Percentiles rank a stretch among this genome's conserved stretches.
These are phyloP conservation scores for Campaea margaritaria DNA, from an alignment of 2,888 invertebrate species.

Conservation along the genomic window DNA sequence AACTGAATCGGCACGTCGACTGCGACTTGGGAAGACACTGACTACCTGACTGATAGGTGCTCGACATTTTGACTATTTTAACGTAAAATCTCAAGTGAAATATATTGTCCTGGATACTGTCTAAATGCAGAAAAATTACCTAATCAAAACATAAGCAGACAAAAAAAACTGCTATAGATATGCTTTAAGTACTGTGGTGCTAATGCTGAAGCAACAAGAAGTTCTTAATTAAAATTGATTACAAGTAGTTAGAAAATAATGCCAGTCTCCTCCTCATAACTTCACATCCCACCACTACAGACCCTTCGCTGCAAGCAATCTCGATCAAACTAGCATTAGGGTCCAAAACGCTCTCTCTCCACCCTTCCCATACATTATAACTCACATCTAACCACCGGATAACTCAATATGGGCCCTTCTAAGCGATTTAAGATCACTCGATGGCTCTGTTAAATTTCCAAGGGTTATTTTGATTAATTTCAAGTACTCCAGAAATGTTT, in stretches of 20 bases:
- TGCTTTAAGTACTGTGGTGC: no score
- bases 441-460: slow-evolving; percentile 69
- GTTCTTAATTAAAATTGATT: not conserved
- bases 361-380: slow-evolving; percentile 77
- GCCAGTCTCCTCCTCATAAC: slow-evolving; percentile 7
- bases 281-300: slow-evolving; percentile 55
- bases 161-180: no score
- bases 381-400: slow-evolving; percentile 74
- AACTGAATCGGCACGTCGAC: no score
- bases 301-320: slow-evolving; percentile 63
- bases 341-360: slow-evolving; percentile 49
- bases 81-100: no score
- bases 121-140: no score
- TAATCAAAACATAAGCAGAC: no score
- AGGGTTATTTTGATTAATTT: slow-evolving; percentile 77
- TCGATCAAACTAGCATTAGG: slow-evolving; percentile 61
- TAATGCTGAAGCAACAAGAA: no score
- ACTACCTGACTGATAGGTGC: no score
- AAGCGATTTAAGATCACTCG: slow-evolving; percentile 79
- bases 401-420: slow-evolving; percentile 74
- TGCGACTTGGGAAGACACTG: no score
- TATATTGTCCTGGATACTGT: no score
- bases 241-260: not conserved
- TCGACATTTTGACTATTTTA: no score
- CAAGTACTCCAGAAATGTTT: slow-evolving; percentile 43